phyloP scores from a whole-genome alignment of 2,888 invertebrate genomes.

The Lasioglossum morio region DNA sequence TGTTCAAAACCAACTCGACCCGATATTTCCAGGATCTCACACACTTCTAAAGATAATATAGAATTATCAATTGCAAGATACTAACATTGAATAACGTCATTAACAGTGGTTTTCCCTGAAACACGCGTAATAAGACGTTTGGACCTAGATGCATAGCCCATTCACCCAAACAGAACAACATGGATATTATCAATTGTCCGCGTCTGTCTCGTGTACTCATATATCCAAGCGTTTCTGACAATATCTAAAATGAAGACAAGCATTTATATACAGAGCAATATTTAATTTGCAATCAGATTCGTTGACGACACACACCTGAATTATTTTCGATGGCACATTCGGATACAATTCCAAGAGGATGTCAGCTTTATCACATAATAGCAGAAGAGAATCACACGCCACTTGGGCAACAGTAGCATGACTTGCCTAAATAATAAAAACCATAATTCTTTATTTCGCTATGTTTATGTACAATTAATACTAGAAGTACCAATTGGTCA shows the following conservation, averaged over 20 bases:
- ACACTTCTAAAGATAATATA: background rate
- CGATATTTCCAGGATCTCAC: background rate
- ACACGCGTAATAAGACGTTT: constrained; percentile 87
- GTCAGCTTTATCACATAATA: constrained; percentile 92
- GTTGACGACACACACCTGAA: constrained; percentile 83
- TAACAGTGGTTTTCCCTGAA: constrained; percentile 86
- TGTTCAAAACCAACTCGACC: background rate
- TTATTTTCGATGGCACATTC: constrained; percentile 88
- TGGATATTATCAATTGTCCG: constrained; percentile 90
- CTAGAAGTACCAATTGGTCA: background rate
- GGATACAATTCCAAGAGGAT: constrained; percentile 90
- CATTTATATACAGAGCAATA: background rate
- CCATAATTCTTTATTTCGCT: background rate
- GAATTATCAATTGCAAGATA: constrained; percentile 31
- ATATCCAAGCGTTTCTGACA: constrained; percentile 85
- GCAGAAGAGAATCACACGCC: constrained; percentile 92
- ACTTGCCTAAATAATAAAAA: constrained; percentile 74
- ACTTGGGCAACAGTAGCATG: constrained; percentile 91
- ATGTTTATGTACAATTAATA: background rate
- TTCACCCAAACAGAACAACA: constrained; percentile 95
- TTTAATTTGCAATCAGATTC: background rate
- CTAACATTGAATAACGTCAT: constrained; percentile 91
- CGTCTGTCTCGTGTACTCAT: constrained; percentile 84
- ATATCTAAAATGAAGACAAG: constrained; percentile 78
- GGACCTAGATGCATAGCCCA: constrained; percentile 96